Base-by-base conservation (phyloP, 2,797 vertebrate species). In the Rhyacichthys aspro region DNA sequence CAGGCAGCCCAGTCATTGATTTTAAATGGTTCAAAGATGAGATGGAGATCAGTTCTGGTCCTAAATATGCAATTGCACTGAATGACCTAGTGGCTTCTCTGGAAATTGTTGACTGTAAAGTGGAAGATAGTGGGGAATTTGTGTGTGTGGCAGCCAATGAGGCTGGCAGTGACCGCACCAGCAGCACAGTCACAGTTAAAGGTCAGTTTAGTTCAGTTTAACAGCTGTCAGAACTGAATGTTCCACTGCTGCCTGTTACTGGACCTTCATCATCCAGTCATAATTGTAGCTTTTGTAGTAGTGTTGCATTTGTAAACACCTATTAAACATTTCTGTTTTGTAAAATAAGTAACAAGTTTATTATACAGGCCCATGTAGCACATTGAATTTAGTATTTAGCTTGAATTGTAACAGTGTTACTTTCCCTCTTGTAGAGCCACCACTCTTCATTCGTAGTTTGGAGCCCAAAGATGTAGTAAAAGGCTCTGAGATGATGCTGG, bases 11-110 rank as follows among this genome's bases (percentile, higher is more conserved):
- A 41, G 88, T 93, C 39, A 97, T 99, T 82, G 90, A 84, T 83
- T 93, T 98, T 78, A 95, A 89, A 0, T 99, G 97, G 98, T 96
- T 94, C 78, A 97, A 94, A 78, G 94, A 97, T 59, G 94, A 97
- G 46, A 93, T 91, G 81, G 95, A 97, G 72, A 89, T 99, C 74
- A 92, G 85, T 76, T 89, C 93, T 11, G 85, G 91, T 72, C 76
- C 87, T 36, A 95, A 94, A 77, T 93, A 93, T 81, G 89, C 63
- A 44, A 93, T 95, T 68, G 84, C 86, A 48, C 87, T 92, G 48
- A 62, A 63, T 33, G 93, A 96, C 64, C 92, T 88, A 14, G 87
- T 91, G 42, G 93, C 94, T 2, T 70, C 84, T 67, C 91, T 99
- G 58, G 91, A 74, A 41, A 86, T 98, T 67, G 82, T 75, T 19